Percentiles rank a stretch among this genome's conserved stretches.
Conservation (phyloP, 2,888 invertebrate species). For the Cerastis rubricosa region DNA sequence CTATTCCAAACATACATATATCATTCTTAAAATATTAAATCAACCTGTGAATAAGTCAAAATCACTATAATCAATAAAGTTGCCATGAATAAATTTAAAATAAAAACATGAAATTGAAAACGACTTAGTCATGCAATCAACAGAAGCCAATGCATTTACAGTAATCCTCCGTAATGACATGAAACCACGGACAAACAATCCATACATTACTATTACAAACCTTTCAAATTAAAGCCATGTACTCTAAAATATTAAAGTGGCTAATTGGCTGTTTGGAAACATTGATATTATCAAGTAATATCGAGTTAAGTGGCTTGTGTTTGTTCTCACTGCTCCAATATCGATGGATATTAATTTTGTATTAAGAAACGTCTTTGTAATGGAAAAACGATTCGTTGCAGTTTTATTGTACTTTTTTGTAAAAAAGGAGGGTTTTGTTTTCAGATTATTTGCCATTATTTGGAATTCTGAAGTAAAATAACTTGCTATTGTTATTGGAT, state of each 20-base stretch:
- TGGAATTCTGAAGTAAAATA: neutral
- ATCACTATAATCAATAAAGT: neutral
- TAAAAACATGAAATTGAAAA: neutral
- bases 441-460: neutral
- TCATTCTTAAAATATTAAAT: neutral
- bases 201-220: constrained; percentile 15
- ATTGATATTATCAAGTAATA: constrained; percentile 51
- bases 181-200: neutral
- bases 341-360: constrained; percentile 51
- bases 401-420: constrained; percentile 19
- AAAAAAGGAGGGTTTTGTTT: neutral
- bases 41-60: neutral
- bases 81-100: neutral
- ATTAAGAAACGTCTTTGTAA: constrained; percentile 43
- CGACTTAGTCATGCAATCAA: neutral
- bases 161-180: constrained; percentile 16
- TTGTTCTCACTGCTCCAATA: constrained; percentile 41
- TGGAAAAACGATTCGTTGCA: constrained; percentile 40
- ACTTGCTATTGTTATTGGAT: no score
- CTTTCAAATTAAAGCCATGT: constrained; percentile 36
- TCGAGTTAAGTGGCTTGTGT: constrained; percentile 40
- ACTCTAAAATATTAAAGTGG: constrained; percentile 72
- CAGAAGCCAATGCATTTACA: constrained; percentile 6
- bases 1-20: neutral
- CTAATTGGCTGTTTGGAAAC: constrained; percentile 67